Base-by-base conservation (phyloP, 2,113 vertebrate species). In the Aramus guarauna region DNA sequence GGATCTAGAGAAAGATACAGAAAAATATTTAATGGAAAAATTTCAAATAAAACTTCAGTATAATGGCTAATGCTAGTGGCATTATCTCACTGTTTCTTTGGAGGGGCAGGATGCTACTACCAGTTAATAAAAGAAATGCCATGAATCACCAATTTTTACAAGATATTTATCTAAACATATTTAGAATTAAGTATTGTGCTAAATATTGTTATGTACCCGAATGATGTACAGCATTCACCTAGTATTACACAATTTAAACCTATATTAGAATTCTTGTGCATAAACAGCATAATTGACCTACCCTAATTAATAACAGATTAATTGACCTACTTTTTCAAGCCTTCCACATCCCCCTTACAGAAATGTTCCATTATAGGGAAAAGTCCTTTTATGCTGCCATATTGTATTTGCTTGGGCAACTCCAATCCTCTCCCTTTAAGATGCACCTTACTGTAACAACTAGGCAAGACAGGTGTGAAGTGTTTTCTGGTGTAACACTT, bases 221-320 rank as follows among this genome's bases (percentile, higher is more conserved):
- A 93, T 56, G 87, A 69, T 32, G 41, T 75, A 91, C 26, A 66
- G 75, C 30, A 85, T 69, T 68, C 50, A 83, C 26, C 30, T 53
- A 67, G 45, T 67, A 87, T 72, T 95, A 87, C 85, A 81, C 29
- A 86, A 88, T 60, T 86, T 90, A 88, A 96, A 91, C 39, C 63
- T 59, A 90, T 43, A 92, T 75, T 88, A 62, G 88, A 96, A 92
- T 90, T 93, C 90, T 97, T 92, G 90, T 82, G 90, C 96, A 97
- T 95, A 97, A 97, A 92, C 94, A 92, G 95, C 90, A 62, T 92
- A 95, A 89, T 82, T 96, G 96, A 92, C 96, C 92, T 96, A 95
- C 69, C n/a, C n/a, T n/a, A n/a, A n/a, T n/a, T n/a, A n/a, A n/a
- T n/a, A n/a, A n/a, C n/a, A 95, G 91, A 62, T 59, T 92, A 95